Base-by-base conservation (phyloP, 2,113 vertebrate species). In the Melanostigma gelatinosum region DNA sequence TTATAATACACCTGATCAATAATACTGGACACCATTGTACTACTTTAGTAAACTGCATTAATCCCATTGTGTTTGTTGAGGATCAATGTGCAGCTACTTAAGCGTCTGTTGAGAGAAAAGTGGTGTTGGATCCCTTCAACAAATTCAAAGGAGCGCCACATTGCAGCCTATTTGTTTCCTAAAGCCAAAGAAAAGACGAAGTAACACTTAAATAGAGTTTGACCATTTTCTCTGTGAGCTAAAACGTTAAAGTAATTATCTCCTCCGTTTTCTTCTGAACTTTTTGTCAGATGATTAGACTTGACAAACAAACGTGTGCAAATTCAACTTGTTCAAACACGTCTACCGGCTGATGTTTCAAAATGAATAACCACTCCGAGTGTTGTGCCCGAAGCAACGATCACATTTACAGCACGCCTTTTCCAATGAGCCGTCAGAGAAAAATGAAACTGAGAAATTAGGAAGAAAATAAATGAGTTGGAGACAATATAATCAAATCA, bases 401-500 rank as follows among this genome's bases (percentile, higher is more conserved):
- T 81, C 2, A 32, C 27, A 79, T 79, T 76, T 66, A 57, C 77
- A 84, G 62, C 58, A 80, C 55, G 54, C 11, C 65, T 79, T 66
- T 81, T 78, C 62, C 34, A 73, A 57, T 64, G 64, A 63, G 63
- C 0, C 71, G 62, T 67, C 50, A 68, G 62, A 83, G 62, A 79
- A 24, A 71, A 77, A 67, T n/a, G 55, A 38, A 74, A 67, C 38
- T 50, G 62, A 71, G 54, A 77, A 20, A n/a, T 32, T 38, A 15
- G 6, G 29, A 13, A 50, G 61, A 52, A 29, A 69, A 38, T 3
- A 62, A 72, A 76, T 58, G 15, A 85, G 16, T 2, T 18, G 16
- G 36, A 7, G 27, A 75, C 34, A 18, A 64, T 0, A 4, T 48
- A 76, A 60, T 77, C 34, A 32, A 83, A 80, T 75, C 64, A 63